Evolutionary conservation across 2,797 vertebrate species (phyloP).

Genomic region (Sandelia bainsii): DNA sequence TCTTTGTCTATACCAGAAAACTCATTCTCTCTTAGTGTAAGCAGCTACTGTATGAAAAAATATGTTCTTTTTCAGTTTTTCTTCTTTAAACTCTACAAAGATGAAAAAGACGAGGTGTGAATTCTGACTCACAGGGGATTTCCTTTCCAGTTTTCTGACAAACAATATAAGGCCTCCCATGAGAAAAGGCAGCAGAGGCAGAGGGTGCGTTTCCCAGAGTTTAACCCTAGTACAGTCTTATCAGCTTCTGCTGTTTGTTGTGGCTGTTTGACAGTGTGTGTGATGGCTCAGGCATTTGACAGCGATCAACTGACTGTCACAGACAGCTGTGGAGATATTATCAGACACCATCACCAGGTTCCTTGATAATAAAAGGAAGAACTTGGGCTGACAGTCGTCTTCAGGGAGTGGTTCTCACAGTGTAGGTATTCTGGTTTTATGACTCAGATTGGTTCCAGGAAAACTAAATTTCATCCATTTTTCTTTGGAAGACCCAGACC

Average conservation of each 20-base stretch:
- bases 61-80: conserved; percentile 13
- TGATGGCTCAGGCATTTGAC: conserved; percentile 45
- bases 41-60: conserved; percentile 9
- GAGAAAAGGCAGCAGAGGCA: conserved; percentile 46
- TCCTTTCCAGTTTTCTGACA: conserved; percentile 46
- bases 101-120: conserved; percentile 38
- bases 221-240: conserved; percentile 49
- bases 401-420: conserved; percentile 11
- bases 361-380: conserved; percentile 32
- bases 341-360: conserved; percentile 52
- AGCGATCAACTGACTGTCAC: conserved; percentile 56
- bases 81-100: conserved; percentile 31
- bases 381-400: conserved; percentile 4
- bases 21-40: background rate
- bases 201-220: conserved; percentile 41
- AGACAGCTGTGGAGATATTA: conserved; percentile 62
- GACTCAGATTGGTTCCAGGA: conserved; percentile 4
- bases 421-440: conserved; percentile 28
- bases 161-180: conserved; percentile 42
- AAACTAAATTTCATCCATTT: conserved; percentile 9
- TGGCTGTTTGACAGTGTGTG: conserved; percentile 38
- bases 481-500: conserved; percentile 3
- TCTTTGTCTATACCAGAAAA: background rate
- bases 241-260: conserved; percentile 54
- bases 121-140: conserved; percentile 42